Evolutionary conservation across 2,113 vertebrate species (phyloP), one percentile per base, ranked within the genome.

Genomic region (Larimichthys polyactis): DNA sequence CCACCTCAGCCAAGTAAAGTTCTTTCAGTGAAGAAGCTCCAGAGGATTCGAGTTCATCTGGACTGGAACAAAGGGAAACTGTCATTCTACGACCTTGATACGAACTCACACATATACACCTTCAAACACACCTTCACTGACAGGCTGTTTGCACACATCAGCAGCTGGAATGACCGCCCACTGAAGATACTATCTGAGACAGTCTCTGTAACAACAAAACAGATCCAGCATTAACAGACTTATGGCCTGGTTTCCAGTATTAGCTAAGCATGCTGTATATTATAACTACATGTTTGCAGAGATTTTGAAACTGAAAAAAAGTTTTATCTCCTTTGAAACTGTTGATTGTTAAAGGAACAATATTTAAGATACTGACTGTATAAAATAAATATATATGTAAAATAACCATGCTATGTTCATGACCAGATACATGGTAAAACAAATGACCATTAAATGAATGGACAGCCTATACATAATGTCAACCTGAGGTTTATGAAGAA

Each of bases 21-120:
- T 22, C 51, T 75, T 11, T 9, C 52, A 32, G 16, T 79, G 17
- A 75, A 48, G 16, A 65, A 46, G 12, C 62, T 52, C 4, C 7
- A 57, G 63, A 75, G 17, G 64, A 11, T 83, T 46, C 44, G 46
- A 73, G 62, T 83, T 19, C 24, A 54, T 29, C 69, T 78, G 67
- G 75, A 71, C 60, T 71, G 16, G 5, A 17, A 71, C 16, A 43
- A 12, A 65, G 59, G 73, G 12, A 71, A 55, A 8, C 40, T 76
- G 27, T 77, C 54, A 1, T 73, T 83, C 36, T 78, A 0, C 52
- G 54, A 72, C 24, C 19, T 11, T 46, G 54, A 71, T 27, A 51
- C 29, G 2, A 44, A 77, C 24, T 46, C 74, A 72, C 51, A 22
- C 60, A 48, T 83, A 15, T 51, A 71, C 72, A 76, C 72, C 15